Base-by-base conservation (phyloP, 1,140 invertebrate genomes). In the Antheraea pernyi region DNA sequence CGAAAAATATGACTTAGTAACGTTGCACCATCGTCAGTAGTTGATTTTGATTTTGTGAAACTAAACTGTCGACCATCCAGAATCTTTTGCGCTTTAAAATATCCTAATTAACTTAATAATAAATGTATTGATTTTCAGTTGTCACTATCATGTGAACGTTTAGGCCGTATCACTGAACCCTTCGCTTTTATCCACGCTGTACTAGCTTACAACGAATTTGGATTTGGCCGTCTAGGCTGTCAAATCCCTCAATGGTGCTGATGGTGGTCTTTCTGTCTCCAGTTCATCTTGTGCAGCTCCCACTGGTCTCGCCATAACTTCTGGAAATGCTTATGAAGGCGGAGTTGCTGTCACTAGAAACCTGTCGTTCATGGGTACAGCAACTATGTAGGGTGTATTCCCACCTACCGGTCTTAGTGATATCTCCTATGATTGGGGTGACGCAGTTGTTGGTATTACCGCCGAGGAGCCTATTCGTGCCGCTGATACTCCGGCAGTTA, bases 101-200 rank as follows among this genome's bases (percentile, higher is more conserved):
- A n/a, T 65, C 69, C 10, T 30, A 4, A 30, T 30, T 30, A 30
- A 30, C 1, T 1, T 30, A 30, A 30, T 30, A 30, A 2, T 30
- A 30, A 30, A 30, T 30, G 22, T 4, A 30, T 30, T 30, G 4
- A 2, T 30, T 30, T 30, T 59, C 19, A 59, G n/a, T 65, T 76
- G 77, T 85, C 16, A 70, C 67, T 61, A 61, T 84, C 48, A 78
- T 78, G 65, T 82, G 81, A n/a, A 70, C 53, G 22, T 60, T 84
- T 18, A 80, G 67, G 69, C 59, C 16, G 37, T 37, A 39, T 37
- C 22, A 10, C 67, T 7, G 36, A 18, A 22, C 3, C 19, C 18
- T 19, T 19, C n/a, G 66, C 37, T 58, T 8, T 59, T n/a, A n/a
- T n/a, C n/a, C n/a, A n/a, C 22, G 65, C n/a, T 19, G 19, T 0